These are phyloP conservation scores for Drosophila paulistorum DNA, from an alignment of 1,140 invertebrate genomes.

Conservation along the genomic window DNA sequence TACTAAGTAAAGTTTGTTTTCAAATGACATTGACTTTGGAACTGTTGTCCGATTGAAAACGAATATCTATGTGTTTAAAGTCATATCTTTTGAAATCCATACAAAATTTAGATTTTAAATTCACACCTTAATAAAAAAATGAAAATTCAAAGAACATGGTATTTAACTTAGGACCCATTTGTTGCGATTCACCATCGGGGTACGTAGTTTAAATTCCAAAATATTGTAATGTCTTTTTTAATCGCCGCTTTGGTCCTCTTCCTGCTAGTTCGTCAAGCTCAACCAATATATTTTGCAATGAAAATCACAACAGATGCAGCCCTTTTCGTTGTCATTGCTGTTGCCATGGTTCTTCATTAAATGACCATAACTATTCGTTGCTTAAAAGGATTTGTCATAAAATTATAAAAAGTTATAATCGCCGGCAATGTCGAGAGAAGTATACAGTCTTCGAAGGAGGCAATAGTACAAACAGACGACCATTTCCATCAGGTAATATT, in stretches of 20 bases:
- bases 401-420: conserved; percentile 55
- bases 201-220: conserved; percentile 15
- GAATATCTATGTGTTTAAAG: conserved; percentile 7
- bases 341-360: conserved; percentile 34
- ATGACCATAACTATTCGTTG: conserved; percentile 53
- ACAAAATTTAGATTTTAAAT: conserved; percentile 35
- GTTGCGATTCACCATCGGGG: conserved; percentile 50
- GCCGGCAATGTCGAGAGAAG: conserved; percentile 53
- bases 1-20: background rate
- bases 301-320: conserved; percentile 43
- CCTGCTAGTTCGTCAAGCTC: conserved; percentile 52
- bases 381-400: conserved; percentile 66
- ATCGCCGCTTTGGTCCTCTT: too few relatives aligned
- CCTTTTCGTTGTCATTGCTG: conserved; percentile 36
- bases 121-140: conserved; percentile 41
- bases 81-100: background rate
- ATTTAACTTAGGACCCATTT: conserved; percentile 47
- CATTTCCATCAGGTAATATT: conserved; percentile 3
- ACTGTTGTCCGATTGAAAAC: background rate
- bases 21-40: background rate
- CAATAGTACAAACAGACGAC: conserved; percentile 43
- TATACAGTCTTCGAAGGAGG: conserved; percentile 64
- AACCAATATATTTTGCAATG: conserved; percentile 53
- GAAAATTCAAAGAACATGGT: conserved; percentile 49
- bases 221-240: background rate